Conservation (phyloP, 2,797 vertebrate genomes). For the Acropternis orthonyx region DNA sequence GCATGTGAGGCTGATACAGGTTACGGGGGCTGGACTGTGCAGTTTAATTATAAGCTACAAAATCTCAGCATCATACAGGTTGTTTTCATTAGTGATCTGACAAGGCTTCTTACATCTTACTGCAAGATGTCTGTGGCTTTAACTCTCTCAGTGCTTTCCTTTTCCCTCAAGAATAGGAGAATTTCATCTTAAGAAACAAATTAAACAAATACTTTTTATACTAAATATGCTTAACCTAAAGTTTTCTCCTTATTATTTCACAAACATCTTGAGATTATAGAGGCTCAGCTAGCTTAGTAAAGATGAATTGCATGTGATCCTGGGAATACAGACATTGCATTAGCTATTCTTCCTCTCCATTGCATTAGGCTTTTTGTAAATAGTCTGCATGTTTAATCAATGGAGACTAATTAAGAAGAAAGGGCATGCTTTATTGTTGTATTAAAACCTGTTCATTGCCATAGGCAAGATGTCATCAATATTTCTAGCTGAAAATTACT, state of each 20-base stretch:
- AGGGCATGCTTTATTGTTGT: neutral
- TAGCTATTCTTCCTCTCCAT: constrained; percentile 29
- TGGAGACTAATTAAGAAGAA: constrained; percentile 35
- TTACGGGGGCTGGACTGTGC: neutral
- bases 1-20: neutral
- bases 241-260: constrained; percentile 18
- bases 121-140: neutral
- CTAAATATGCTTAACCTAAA: constrained; percentile 41
- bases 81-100: neutral
- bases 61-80: constrained; percentile 15
- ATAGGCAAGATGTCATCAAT: neutral
- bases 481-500: constrained; percentile 20
- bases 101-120: neutral
- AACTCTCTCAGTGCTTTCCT: neutral
- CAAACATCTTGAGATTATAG: constrained; percentile 42
- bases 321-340: constrained; percentile 24
- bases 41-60: neutral
- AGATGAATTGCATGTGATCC: constrained; percentile 13
- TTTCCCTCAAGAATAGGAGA: neutral
- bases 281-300: constrained; percentile 9
- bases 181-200: constrained; percentile 17
- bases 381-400: constrained; percentile 42
- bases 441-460: constrained; percentile 32
- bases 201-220: neutral
- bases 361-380: constrained; percentile 21